A percentile compares a stretch with the other conserved stretches of the same genome.
Conservation (phyloP, 2,113 vertebrate genomes). For the Taurulus bubalis region DNA sequence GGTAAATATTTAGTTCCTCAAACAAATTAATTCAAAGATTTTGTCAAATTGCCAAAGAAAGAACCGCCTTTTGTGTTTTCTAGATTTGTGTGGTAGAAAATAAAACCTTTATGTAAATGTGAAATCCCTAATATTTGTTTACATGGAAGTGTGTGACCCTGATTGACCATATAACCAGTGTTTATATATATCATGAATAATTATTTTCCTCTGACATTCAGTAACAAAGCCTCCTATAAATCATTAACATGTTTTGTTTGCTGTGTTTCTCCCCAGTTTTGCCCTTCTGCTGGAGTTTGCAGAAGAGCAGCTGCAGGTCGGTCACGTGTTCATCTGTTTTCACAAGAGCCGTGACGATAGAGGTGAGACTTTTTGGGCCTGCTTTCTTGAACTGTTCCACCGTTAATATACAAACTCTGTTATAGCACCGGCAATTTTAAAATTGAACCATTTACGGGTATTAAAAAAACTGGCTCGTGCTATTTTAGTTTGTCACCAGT, state of each 20-base stretch:
- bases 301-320: slow-evolving; percentile 92
- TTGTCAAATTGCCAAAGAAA: neutral
- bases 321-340: slow-evolving; percentile 96
- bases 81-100: neutral
- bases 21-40: rapidly evolving
- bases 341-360: slow-evolving; percentile 95
- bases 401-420: neutral
- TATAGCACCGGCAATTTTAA: too few species aligned
- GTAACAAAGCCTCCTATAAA: neutral
- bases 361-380: slow-evolving; percentile 81
- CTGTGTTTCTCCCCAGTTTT: slow-evolving; percentile 81
- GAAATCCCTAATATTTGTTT: neutral
- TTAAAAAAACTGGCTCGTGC: too few species aligned
- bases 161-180: neutral
- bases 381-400: neutral
- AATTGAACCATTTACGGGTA: too few species aligned
- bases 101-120: neutral
- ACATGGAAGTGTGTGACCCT: neutral
- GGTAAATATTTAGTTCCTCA: neutral
- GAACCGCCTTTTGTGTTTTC: neutral
- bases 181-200: neutral
- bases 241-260: slow-evolving; percentile 7
- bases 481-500: too few species aligned
- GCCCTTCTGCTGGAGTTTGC: slow-evolving; percentile 95
- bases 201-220: neutral